Evolutionary conservation across 2,797 vertebrate genomes (phyloP).

Genomic region (Coccyzus lansbergi): DNA sequence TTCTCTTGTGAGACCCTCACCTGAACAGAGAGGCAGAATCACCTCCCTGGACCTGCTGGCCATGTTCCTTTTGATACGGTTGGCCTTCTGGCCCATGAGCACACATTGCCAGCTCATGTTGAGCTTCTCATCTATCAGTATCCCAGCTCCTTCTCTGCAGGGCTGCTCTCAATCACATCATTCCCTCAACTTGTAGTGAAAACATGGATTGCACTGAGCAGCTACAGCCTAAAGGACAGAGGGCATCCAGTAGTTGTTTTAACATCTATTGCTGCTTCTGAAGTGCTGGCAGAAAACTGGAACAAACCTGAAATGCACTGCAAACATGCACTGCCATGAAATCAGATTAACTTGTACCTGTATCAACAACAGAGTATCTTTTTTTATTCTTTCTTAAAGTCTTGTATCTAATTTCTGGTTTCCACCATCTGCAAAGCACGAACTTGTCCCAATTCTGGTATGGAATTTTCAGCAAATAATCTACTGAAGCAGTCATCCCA

Average conservation of each 20-base stretch:
- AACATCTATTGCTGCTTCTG: background rate
- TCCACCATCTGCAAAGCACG: background rate
- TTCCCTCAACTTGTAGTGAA: too few species aligned
- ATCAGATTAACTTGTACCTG: background rate
- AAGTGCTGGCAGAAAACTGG: background rate
- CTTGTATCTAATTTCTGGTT: background rate
- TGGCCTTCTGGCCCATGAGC: too few species aligned
- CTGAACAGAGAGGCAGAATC: too few species aligned
- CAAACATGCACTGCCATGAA: background rate
- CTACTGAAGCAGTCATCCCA: background rate
- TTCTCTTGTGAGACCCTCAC: too few species aligned
- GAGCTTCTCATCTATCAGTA: too few species aligned
- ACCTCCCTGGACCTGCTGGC: too few species aligned
- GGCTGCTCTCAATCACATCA: too few species aligned
- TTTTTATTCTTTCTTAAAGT: background rate
- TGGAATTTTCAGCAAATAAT: background rate
- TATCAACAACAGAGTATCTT: background rate
- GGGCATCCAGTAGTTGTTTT: background rate
- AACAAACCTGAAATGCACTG: background rate
- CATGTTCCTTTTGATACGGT: too few species aligned
- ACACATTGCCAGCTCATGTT: too few species aligned
- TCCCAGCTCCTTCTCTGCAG: too few species aligned
- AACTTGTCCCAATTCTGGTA: background rate
- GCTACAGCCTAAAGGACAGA: background rate
- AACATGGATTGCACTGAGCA: background rate